phyloP scores from a whole-genome alignment of 2,797 vertebrate genomes.

The Gastrophryne carolinensis region DNA sequence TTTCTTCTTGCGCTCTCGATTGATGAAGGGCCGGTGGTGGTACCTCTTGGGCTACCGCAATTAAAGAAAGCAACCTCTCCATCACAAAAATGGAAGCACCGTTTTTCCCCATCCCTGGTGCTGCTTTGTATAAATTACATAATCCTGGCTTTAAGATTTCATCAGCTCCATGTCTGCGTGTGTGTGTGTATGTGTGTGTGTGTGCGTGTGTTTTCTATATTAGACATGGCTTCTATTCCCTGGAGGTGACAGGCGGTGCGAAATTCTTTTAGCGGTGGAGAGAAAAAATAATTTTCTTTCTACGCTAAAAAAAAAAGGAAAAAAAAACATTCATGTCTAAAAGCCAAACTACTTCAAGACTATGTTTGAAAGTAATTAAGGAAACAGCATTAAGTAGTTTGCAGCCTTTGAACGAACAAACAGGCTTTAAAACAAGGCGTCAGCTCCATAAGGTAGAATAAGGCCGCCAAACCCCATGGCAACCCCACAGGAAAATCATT shows the following conservation, averaged over 20 bases:
- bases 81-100: background rate
- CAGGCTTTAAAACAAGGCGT: background rate
- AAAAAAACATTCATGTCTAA: background rate
- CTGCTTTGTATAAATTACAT: slow-evolving; percentile 23
- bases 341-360: background rate
- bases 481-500: slow-evolving; percentile 6
- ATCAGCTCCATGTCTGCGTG: slow-evolving; percentile 59
- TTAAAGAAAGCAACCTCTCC: background rate
- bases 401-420: background rate
- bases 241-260: slow-evolving; percentile 38
- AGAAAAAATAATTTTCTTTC: background rate
- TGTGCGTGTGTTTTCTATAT: slow-evolving; percentile 30
- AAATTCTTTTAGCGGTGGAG: background rate
- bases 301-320: background rate
- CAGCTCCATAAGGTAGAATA: background rate
- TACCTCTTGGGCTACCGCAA: background rate
- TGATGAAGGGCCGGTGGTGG: background rate
- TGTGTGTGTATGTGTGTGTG: no score
- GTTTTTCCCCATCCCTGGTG: background rate
- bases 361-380: background rate
- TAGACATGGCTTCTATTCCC: slow-evolving; percentile 53
- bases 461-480: background rate
- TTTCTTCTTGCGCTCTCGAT: background rate
- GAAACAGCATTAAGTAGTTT: background rate
- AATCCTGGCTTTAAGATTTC: slow-evolving; percentile 42